Evolutionary conservation across 2,113 vertebrate genomes (phyloP), one percentile per base, ranked within the genome.

Genomic region (Chamaea fasciata): DNA sequence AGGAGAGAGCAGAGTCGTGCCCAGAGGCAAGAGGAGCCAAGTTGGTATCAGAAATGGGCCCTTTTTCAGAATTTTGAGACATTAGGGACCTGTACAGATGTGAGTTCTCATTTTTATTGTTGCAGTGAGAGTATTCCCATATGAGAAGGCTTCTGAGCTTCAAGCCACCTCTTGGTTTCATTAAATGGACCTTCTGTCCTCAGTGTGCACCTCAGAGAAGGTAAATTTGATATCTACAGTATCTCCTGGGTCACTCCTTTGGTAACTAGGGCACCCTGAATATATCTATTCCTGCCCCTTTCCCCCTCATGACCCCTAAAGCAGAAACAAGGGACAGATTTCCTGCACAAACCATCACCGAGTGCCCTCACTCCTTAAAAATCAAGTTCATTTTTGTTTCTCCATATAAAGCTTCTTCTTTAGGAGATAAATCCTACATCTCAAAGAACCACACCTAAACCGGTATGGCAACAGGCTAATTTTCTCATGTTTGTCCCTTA

Each of bases 21-120:
- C 15, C 13, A 2, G 26, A 42, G 35, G 7, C 3, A 44, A 79
- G 24, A 39, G 2, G 2, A 65, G 57, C 10, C 1, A 2, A 35
- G 59, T 17, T 20, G 3, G 9, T 63, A 30, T 7, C 44, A 79
- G 49, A 83, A 73, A 82, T 10, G 15, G 21, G 15, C 10, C 4
- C 23, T 35, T 74, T 41, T 44, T 16, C 46, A 46, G 26, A 13
- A 47, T 74, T 80, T n/a, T 39, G 28, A 77, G 47, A 60, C 26
- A 31, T 6, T 2, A 19, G 30, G 14, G 53, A 50, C 3, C 50
- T 57, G 8, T 19, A 23, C 10, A 87, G 24, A 57, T 13, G 13
- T 23, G 15, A 56, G 30, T 67, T 57, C 26, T 56, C 28, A 35
- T 35, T 84, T 78, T 81, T 46, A 31, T 28, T 44, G 12, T 20